Evolutionary conservation across 2,797 vertebrate genomes (phyloP).

Genomic region (Liparis tanakae): DNA sequence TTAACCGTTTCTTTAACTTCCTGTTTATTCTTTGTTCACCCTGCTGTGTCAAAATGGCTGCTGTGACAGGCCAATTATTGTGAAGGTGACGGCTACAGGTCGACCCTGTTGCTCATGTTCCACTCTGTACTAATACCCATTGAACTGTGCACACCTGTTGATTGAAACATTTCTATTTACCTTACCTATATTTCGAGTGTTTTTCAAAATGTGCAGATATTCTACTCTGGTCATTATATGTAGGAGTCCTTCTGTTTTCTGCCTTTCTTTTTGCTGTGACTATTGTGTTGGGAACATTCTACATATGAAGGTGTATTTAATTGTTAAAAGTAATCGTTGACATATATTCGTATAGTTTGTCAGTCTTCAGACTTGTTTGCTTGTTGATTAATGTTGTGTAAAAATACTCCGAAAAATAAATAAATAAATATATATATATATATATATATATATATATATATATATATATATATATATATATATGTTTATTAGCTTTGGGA

Average conservation of each 20-base stretch:
- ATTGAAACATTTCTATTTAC: background rate
- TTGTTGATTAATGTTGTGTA: background rate
- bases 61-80: background rate
- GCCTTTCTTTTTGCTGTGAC: background rate
- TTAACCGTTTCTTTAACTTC: too few relatives aligned
- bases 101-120: background rate
- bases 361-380: background rate
- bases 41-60: background rate
- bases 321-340: too few relatives aligned
- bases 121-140: background rate
- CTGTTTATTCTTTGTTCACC: background rate
- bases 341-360: too few relatives aligned
- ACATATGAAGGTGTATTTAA: too few relatives aligned
- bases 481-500: background rate
- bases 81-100: background rate
- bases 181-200: background rate
- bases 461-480: too few relatives aligned
- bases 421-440: too few relatives aligned
- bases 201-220: background rate
- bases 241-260: background rate
- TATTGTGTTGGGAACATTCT: too few relatives aligned
- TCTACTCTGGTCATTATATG: background rate
- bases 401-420: too few relatives aligned
- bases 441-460: too few relatives aligned
- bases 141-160: background rate